phyloP scores from a whole-genome alignment of 2,888 invertebrate genomes.

The Tryphoninae sp. region DNA sequence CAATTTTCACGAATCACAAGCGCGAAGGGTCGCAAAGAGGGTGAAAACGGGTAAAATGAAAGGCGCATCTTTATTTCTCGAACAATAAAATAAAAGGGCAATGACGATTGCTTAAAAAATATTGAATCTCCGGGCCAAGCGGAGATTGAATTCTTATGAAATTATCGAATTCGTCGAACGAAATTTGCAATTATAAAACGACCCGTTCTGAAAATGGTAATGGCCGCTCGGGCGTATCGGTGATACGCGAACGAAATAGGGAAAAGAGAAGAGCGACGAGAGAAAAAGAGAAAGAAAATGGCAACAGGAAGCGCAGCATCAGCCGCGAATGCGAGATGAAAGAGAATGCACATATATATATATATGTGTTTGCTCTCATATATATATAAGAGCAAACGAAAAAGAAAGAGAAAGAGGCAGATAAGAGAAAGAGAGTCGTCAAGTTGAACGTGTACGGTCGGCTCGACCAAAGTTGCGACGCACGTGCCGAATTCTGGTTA shows the following conservation, averaged over 20 bases:
- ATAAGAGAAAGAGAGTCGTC: constrained; percentile 36
- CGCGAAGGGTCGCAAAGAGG: no score
- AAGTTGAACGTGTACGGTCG: constrained; percentile 59
- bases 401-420: neutral
- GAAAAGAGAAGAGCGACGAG: neutral
- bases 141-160: neutral
- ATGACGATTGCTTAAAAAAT: neutral
- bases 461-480: constrained; percentile 71
- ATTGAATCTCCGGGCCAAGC: neutral
- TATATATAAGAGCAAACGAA: neutral
- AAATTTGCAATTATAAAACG: no score
- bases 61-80: neutral
- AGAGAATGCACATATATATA: neutral
- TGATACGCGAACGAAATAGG: neutral
- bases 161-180: neutral
- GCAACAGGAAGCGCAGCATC: neutral
- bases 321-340: neutral
- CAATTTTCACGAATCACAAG: neutral
- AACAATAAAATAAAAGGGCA: neutral
- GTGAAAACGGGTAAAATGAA: neutral
- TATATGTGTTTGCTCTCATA: no score
- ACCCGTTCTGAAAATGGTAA: no score
- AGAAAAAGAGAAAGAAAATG: neutral
- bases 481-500: constrained; percentile 78
- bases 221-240: no score